These are phyloP conservation scores for Phycodurus eques DNA, from an alignment of 2,113 vertebrate species.

Conservation along the genomic window DNA sequence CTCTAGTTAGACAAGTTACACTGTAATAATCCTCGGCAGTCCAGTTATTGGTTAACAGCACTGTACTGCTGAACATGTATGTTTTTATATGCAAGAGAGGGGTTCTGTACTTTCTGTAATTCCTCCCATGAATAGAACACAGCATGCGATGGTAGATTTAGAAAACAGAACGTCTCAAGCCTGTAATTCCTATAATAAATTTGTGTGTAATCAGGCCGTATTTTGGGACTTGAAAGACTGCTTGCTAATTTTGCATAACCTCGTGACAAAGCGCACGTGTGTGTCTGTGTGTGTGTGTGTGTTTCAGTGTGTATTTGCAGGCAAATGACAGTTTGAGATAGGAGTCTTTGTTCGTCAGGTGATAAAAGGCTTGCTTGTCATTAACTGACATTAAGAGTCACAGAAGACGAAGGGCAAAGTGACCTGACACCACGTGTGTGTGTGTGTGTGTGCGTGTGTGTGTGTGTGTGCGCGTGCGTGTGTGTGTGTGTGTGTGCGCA, in stretches of 20 bases:
- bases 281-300: constrained; percentile 20
- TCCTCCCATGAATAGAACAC: neutral
- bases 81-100: neutral
- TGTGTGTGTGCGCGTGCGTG: constrained; percentile 32
- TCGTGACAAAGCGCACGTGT: neutral
- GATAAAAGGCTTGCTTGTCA: constrained; percentile 61
- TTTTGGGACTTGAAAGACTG: constrained; percentile 4
- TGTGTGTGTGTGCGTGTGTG: constrained; percentile 26
- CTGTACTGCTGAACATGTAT: constrained; percentile 8
- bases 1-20: constrained; percentile 41
- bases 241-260: constrained; percentile 4
- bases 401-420: constrained; percentile 61
- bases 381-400: constrained; percentile 67
- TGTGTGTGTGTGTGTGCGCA: constrained; percentile 41
- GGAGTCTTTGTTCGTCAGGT: constrained; percentile 45
- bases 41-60: constrained; percentile 15
- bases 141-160: neutral
- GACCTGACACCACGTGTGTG: constrained; percentile 63
- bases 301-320: neutral
- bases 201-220: neutral
- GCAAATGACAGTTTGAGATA: neutral
- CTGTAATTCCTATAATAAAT: constrained; percentile 21
- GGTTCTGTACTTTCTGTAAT: neutral
- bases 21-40: constrained; percentile 33
- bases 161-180: constrained; percentile 4